Evolutionary conservation across 1,140 invertebrate genomes (phyloP), one percentile per base, ranked within the genome.

Genomic region (Sinella curviseta): DNA sequence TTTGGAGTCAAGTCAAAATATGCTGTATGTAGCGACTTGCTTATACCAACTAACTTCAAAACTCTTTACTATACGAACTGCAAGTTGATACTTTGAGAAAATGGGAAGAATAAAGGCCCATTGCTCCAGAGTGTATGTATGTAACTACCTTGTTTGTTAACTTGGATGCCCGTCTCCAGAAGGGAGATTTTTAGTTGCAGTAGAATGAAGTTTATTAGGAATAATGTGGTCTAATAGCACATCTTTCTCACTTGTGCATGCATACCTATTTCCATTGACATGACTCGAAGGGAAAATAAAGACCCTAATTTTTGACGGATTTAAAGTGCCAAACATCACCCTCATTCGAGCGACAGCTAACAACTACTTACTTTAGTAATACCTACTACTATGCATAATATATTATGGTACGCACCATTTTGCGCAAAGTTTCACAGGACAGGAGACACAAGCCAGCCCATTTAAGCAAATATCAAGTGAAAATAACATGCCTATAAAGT

Each of bases 281-380:
- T 60, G 12, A 16, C 57, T 14, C 39, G 39, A 12, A 26, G 57
- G 57, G 57, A 60, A 26, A 60, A n/a, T 60, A 60, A 60, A 60
- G 57, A 60, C 8, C 57, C 57, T 60, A 60, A 60, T 60, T 60
- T 60, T 26, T 60, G 57, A 60, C 57, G 57, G 57, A 60, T 60
- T 60, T 60, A 60, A 60, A 60, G 57, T 60, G 57, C 3, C 57
- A 8, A 60, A 60, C 8, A 12, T n/a, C n/a, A 60, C 57, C 57
- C 57, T 60, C 57, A 60, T 60, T 60, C 8, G 4, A 20, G 39
- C 20, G 39, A 48, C 39, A 48, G 39, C 39, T 12, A 48, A 48
- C 39, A 48, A 20, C 39, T 48, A 48, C 8, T 48, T 48, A n/a
- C n/a, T n/a, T n/a, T n/a, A n/a, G n/a, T n/a, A n/a, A n/a, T n/a